These are phyloP conservation scores for Drosophila ercepeae DNA, from an alignment of 1,140 invertebrate genomes.

Conservation along the genomic window DNA sequence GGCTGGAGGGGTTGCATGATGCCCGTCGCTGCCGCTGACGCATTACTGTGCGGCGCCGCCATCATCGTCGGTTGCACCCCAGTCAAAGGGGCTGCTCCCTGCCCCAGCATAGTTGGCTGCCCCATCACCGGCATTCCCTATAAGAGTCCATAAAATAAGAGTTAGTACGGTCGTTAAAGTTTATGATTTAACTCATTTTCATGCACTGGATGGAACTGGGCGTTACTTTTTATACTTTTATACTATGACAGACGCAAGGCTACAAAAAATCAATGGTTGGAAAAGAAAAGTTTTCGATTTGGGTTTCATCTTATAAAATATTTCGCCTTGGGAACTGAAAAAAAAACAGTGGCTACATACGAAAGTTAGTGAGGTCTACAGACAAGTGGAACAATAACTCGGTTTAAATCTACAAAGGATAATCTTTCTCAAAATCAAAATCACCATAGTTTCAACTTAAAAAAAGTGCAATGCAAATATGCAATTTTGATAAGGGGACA, in stretches of 20 bases:
- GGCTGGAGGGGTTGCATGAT: slow-evolving; percentile 76
- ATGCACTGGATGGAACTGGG: slow-evolving; percentile 50
- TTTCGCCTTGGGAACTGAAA: slow-evolving; percentile 31
- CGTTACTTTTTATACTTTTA: slow-evolving; percentile 31
- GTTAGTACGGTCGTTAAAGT: neutral
- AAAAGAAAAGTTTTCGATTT: slow-evolving; percentile 27
- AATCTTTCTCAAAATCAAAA: slow-evolving; percentile 2
- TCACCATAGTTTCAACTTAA: slow-evolving; percentile 7
- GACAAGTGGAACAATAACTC: slow-evolving; percentile 25
- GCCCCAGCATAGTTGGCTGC: slow-evolving; percentile 68
- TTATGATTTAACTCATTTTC: slow-evolving; percentile 19
- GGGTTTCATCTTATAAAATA: neutral
- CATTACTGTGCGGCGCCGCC: slow-evolving; percentile 78
- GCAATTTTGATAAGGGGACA: slow-evolving; percentile 28
- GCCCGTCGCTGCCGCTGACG: slow-evolving; percentile 45
- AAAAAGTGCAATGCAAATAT: slow-evolving; percentile 35
- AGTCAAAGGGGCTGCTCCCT: slow-evolving; percentile 81
- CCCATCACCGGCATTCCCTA: slow-evolving; percentile 84
- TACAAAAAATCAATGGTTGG: slow-evolving; percentile 50
- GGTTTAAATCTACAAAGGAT: slow-evolving; percentile 4
- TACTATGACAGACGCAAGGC: slow-evolving; percentile 57
- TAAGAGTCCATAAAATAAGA: slow-evolving; percentile 39
- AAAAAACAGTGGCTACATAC: slow-evolving; percentile 38
- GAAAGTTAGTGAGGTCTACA: slow-evolving; percentile 35
- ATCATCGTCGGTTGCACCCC: slow-evolving; percentile 82